Base-by-base conservation (phyloP, 2,113 vertebrate genomes). In the Motacilla tschutschensis region DNA sequence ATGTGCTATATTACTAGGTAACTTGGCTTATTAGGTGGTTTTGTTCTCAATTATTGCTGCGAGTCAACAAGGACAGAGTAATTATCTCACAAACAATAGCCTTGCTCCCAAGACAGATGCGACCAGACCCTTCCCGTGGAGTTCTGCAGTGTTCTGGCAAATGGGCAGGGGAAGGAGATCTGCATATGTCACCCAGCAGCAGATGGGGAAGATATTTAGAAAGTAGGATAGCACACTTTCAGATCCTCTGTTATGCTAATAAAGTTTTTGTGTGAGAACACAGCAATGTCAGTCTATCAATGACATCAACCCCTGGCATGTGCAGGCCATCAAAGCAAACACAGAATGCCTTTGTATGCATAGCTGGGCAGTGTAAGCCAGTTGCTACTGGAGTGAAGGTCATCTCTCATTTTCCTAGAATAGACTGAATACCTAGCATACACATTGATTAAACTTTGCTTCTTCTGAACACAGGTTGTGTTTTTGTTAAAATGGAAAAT, bases 301-400 rank as follows among this genome's bases (percentile, higher is more conserved):
- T 94, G 96, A 95, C 96, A 97, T 97, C 92, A 94, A 79, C 38
- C 87, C 78, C 74, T 88, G 90, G 95, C 82, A 91, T 94, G 93
- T 95, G 94, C 95, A 96, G 96, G 91, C 95, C 96, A 96, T 97
- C 96, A 97, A 96, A 97, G 96, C 97, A 97, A 97, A 95, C 94
- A 91, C 94, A 94, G 89, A 93, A 94, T 95, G 92, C 94, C 95
- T 94, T 96, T 95, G 79, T 92, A 63, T 89, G 85, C 92, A 75
- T 95, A 95, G 81, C 85, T 93, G 80, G 77, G 40, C 84, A 74
- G 93, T 93, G 64, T 84, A 86, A 67, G 84, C 82, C 92, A 96
- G 95, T 94, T 96, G 95, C 93, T 94, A 48, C 41, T 96, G 88
- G 93, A 86, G 88, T 92, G 88, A 96, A 98, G 96, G 95, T 97